Conservation (phyloP, 2,113 vertebrate genomes). For the Ploceus nigricollis region DNA sequence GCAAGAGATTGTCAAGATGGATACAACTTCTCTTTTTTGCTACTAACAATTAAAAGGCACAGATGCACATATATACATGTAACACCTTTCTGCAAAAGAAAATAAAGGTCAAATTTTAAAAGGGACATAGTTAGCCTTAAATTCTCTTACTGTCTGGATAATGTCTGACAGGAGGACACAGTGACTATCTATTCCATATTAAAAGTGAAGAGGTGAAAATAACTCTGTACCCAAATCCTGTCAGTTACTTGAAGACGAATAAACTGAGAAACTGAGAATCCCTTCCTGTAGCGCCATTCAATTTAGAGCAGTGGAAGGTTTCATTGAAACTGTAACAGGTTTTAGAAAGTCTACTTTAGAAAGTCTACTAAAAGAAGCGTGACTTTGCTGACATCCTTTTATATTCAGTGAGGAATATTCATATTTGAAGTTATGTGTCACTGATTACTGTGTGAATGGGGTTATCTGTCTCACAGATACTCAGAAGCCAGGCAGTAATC, state of each 20-base stretch:
- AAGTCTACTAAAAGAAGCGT: not conserved
- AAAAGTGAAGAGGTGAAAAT: not conserved
- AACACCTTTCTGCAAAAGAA: not conserved
- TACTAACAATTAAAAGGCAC: not conserved
- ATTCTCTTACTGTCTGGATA: not conserved
- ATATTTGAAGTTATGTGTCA: not conserved
- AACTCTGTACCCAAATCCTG: not conserved
- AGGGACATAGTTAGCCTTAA: not conserved
- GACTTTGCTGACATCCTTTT: not conserved
- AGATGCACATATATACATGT: not conserved
- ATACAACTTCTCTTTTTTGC: not conserved
- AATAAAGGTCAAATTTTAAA: not conserved
- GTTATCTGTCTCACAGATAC: not conserved
- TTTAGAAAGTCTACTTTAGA: not conserved
- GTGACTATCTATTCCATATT: not conserved
- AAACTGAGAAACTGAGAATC: not conserved
- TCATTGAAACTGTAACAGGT: not conserved
- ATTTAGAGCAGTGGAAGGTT: not conserved
- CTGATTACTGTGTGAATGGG: not conserved
- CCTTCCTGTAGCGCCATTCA: not conserved
- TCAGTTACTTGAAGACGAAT: not conserved
- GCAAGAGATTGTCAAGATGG: not conserved
- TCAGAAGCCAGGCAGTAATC: not conserved
- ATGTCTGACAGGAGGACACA: not conserved
- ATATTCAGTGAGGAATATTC: not conserved